These are phyloP conservation scores for Pimephales promelas DNA, from an alignment of 2,113 vertebrate species.

Conservation along the genomic window DNA sequence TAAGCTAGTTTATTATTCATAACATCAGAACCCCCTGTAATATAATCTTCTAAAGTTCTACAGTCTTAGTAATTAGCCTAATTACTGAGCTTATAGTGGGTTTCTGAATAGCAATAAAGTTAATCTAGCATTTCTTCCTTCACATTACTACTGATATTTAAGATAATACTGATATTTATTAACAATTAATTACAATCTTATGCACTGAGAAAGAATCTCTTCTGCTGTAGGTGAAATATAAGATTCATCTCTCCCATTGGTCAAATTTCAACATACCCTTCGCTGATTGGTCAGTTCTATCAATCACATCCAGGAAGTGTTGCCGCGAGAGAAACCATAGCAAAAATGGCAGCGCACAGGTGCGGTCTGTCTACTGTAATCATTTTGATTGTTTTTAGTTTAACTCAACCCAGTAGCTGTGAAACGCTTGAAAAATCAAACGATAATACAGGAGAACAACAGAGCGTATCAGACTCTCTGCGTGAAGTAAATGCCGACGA, in stretches of 20 bases:
- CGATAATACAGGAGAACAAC: background rate
- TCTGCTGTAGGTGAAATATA: background rate
- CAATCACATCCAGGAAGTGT: slow-evolving; percentile 38
- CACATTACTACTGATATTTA: background rate
- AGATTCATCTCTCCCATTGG: background rate
- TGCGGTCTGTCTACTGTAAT: slow-evolving; percentile 2
- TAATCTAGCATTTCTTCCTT: background rate
- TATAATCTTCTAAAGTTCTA: background rate
- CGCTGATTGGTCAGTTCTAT: slow-evolving; percentile 37
- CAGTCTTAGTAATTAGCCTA: too few species aligned
- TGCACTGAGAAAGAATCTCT: too few species aligned
- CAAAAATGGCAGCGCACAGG: slow-evolving; percentile 69
- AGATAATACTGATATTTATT: background rate
- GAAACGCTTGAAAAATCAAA: background rate
- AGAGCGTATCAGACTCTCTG: background rate
- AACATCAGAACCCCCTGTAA: too few species aligned
- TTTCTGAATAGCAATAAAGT: background rate
- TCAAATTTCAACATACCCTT: background rate
- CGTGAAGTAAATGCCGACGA: background rate
- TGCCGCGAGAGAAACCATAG: background rate
- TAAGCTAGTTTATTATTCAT: background rate
- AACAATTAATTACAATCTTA: background rate
- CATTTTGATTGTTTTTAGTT: slow-evolving; percentile 41
- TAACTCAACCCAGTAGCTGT: slow-evolving; percentile 33
- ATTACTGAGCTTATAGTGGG: background rate